phyloP scores from a whole-genome alignment of 2,113 vertebrate genomes.

The Machaerirhynchus nigripectus region DNA sequence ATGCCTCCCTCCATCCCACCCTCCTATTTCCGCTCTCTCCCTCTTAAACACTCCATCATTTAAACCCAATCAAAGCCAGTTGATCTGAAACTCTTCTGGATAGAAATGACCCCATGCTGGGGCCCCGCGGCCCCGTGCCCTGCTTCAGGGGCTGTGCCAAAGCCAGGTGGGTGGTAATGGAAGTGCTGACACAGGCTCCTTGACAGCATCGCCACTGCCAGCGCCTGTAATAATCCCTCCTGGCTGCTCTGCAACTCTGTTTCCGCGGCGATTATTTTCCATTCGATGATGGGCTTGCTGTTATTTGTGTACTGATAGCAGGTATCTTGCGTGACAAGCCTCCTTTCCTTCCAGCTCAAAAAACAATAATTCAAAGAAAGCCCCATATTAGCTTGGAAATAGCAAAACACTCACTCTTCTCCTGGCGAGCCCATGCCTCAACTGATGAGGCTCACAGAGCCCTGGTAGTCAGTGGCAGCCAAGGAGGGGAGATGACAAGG shows the following conservation, averaged over 20 bases:
- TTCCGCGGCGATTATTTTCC: constrained; percentile 61
- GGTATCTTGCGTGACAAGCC: constrained; percentile 65
- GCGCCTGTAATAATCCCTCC: constrained; percentile 54
- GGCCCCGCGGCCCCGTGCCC: not conserved
- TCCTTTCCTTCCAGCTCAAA: constrained; percentile 62
- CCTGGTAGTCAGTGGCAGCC: not conserved
- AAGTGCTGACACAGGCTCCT: constrained; percentile 64
- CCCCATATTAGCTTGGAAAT: constrained; percentile 52
- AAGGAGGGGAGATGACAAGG: not conserved
- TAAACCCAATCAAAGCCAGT: constrained; percentile 50
- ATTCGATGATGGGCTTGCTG: constrained; percentile 49
- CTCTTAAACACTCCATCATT: constrained; percentile 53
- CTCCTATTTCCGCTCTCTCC: constrained; percentile 10
- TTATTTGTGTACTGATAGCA: constrained; percentile 71
- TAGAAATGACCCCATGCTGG: constrained; percentile 26
- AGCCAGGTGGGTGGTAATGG: constrained; percentile 62
- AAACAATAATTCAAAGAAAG: constrained; percentile 65
- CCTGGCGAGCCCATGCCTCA: accelerated
- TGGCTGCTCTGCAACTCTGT: not conserved
- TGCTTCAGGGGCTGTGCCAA: not conserved
- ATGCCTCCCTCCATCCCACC: not conserved
- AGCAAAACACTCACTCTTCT: not conserved
- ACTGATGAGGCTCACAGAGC: not conserved
- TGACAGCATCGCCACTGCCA: constrained; percentile 30
- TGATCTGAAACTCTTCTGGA: constrained; percentile 57